Percentiles rank a stretch among this genome's conserved stretches.
These are phyloP conservation scores for Magallana angulata DNA, from an alignment of 1,140 invertebrate genomes.

Conservation along the genomic window DNA sequence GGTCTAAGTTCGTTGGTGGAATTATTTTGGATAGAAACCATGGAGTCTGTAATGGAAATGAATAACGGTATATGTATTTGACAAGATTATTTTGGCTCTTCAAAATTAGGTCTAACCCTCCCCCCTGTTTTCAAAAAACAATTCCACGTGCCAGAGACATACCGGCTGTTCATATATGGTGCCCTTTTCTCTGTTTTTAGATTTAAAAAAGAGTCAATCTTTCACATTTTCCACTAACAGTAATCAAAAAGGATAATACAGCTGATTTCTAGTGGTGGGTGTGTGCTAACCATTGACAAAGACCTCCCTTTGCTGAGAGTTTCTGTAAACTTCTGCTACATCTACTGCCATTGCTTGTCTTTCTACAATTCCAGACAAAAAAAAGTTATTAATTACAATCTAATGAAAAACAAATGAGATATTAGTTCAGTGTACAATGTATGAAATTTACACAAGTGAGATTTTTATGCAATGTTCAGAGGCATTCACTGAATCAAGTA, in stretches of 20 bases:
- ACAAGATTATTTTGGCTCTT: too few relatives aligned
- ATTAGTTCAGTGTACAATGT: too few relatives aligned
- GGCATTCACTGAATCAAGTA: too few relatives aligned
- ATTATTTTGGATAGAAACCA: conserved; percentile 45
- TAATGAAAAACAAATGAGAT: background rate
- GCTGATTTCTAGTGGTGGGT: background rate
- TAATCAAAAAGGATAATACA: background rate
- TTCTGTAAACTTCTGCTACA: conserved; percentile 5
- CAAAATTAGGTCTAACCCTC: too few relatives aligned
- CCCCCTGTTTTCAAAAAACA: too few relatives aligned
- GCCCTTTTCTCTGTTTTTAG: too few relatives aligned
- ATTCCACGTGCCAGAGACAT: too few relatives aligned
- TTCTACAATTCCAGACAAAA: background rate
- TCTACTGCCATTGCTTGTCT: conserved; percentile 1
- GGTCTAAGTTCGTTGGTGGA: conserved; percentile 50
- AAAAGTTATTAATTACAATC: background rate
- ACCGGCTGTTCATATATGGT: too few relatives aligned
- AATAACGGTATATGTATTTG: background rate
- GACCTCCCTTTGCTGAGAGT: background rate
- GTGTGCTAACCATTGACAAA: background rate
- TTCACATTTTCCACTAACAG: background rate
- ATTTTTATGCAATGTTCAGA: too few relatives aligned
- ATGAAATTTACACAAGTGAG: too few relatives aligned
- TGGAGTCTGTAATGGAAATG: conserved; percentile 31
- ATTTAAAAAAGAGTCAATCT: too few relatives aligned